Evolutionary conservation across 2,888 invertebrate genomes (phyloP).

Genomic region (Diogma glabrata): DNA sequence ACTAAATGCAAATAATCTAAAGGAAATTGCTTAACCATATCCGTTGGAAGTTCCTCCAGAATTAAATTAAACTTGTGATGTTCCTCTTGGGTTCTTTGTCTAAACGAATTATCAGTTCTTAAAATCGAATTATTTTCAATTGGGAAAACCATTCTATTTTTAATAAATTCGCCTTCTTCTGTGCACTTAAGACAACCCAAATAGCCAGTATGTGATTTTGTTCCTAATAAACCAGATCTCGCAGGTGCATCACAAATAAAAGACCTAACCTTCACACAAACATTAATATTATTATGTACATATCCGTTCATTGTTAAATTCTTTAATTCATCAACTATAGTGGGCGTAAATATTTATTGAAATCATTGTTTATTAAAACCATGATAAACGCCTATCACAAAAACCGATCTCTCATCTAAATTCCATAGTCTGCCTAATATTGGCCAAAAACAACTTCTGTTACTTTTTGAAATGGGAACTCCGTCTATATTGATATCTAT

Average conservation of each 20-base stretch:
- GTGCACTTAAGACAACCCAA: slow-evolving; percentile 14
- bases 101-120: slow-evolving; percentile 11
- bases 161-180: slow-evolving; percentile 16
- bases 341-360: neutral
- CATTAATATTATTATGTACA: slow-evolving; percentile 1
- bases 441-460: slow-evolving; percentile 10
- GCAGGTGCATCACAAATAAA: slow-evolving; percentile 16
- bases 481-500: slow-evolving; percentile 14
- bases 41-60: slow-evolving; percentile 16
- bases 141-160: slow-evolving; percentile 14
- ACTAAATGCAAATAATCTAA: neutral
- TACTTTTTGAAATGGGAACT: slow-evolving; percentile 11
- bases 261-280: slow-evolving; percentile 7
- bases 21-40: slow-evolving; percentile 15
- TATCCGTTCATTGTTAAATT: neutral
- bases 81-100: slow-evolving; percentile 15
- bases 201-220: slow-evolving; percentile 14
- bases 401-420: neutral
- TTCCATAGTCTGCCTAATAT: neutral
- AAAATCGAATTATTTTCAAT: slow-evolving; percentile 8
- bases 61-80: slow-evolving; percentile 18
- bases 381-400: neutral
- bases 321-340: neutral
- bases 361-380: neutral
- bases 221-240: slow-evolving; percentile 12